phyloP scores from a whole-genome alignment of 2,113 vertebrate genomes.

The Microcebus griseorufus region DNA sequence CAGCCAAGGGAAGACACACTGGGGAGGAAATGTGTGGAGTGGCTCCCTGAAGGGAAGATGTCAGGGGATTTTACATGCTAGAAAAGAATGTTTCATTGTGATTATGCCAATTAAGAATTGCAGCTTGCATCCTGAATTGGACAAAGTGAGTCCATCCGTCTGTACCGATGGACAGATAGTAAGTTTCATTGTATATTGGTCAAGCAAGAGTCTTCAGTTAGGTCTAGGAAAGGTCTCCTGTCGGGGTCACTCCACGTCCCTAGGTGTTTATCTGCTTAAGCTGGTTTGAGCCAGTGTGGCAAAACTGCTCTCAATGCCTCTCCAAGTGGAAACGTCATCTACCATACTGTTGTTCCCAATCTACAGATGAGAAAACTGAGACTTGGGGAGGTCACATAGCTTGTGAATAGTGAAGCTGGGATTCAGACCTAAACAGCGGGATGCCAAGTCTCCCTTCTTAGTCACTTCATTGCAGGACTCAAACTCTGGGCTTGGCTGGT shows the following conservation, averaged over 20 bases:
- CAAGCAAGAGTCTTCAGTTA: neutral
- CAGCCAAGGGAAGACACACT: neutral
- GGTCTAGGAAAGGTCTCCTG: neutral
- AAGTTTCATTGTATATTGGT: neutral
- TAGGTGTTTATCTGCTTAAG: neutral
- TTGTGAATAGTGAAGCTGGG: neutral
- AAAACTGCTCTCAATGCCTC: neutral
- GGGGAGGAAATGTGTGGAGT: neutral
- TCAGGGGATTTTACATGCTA: neutral
- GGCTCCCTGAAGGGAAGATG: neutral
- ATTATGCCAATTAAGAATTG: neutral
- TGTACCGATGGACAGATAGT: neutral
- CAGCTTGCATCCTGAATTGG: neutral
- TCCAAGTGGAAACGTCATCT: neutral
- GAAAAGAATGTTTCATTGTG: neutral
- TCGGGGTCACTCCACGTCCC: neutral
- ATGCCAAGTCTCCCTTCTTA: neutral
- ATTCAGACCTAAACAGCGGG: neutral
- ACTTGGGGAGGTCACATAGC: neutral
- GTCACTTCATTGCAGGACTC: neutral
- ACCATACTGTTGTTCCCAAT: neutral
- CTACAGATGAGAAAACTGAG: neutral
- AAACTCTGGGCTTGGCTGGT: neutral
- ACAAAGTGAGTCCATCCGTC: neutral
- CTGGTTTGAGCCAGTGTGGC: neutral